phyloP scores from a whole-genome alignment of 2,888 invertebrate genomes.

The Cecidostiba fungosa region DNA sequence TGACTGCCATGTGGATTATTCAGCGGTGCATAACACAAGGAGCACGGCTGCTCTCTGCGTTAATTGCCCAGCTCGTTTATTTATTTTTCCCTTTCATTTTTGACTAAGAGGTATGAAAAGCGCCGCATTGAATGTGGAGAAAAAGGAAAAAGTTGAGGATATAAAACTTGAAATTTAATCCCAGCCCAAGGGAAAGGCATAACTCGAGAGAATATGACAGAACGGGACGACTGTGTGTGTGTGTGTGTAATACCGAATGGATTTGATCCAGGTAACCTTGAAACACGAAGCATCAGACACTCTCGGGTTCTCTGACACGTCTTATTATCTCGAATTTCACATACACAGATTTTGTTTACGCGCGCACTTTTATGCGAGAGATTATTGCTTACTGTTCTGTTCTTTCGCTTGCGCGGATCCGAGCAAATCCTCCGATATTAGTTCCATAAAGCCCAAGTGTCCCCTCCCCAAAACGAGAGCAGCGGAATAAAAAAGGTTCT shows the following conservation, averaged over 20 bases:
- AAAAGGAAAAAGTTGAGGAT: background rate
- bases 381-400: conserved; percentile 2
- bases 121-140: background rate
- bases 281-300: conserved; percentile 56
- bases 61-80: conserved; percentile 12
- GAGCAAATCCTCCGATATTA: conserved; percentile 25
- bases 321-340: conserved; percentile 63
- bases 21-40: conserved; percentile 27
- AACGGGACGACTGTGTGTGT: conserved; percentile 33
- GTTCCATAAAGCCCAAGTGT: background rate
- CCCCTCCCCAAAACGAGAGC: background rate
- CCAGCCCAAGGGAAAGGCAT: background rate
- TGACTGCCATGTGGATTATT: conserved; percentile 24
- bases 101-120: background rate
- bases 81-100: background rate
- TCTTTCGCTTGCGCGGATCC: background rate
- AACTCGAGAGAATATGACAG: background rate
- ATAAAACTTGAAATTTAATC: conserved; percentile 27
- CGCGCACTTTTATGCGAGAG: conserved; percentile 18
- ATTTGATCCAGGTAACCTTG: conserved; percentile 63
- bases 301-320: conserved; percentile 17
- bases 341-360: conserved; percentile 35
- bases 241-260: conserved; percentile 55
- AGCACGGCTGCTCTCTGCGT: conserved; percentile 2
- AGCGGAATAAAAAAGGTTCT: background rate